Percentiles rank a stretch among this genome's conserved stretches.
Conservation (phyloP, 2,113 vertebrate genomes). For the Dolichallabes microphthalmus region DNA sequence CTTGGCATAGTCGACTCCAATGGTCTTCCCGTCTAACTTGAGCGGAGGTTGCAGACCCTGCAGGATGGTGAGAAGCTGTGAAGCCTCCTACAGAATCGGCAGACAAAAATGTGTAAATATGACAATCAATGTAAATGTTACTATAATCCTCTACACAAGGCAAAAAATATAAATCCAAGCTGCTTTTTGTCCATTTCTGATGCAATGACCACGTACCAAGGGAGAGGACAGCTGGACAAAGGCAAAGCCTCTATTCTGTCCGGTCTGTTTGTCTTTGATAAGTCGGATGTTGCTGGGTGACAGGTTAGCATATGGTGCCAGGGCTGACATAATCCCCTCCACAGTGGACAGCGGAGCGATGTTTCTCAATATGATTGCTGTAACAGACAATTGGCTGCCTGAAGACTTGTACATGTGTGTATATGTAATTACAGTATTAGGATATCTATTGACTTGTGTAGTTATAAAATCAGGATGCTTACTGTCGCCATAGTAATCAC, state of each 20-base stretch:
- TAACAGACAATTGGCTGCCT: neutral
- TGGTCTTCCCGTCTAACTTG: slow-evolving; percentile 97
- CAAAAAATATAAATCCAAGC: neutral
- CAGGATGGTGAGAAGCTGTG: slow-evolving; percentile 92
- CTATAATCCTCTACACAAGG: neutral
- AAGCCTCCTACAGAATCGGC: slow-evolving; percentile 82
- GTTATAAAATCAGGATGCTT: slow-evolving; percentile 63
- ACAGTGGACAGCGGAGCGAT: slow-evolving; percentile 90
- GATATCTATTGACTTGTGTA: too few relatives aligned
- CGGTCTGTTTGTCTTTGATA: slow-evolving; percentile 98
- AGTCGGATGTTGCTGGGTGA: slow-evolving; percentile 94
- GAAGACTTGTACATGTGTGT: neutral
- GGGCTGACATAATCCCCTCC: slow-evolving; percentile 89
- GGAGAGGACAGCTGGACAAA: slow-evolving; percentile 97
- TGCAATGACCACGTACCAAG: slow-evolving; percentile 75
- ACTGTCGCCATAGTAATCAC: slow-evolving; percentile 98
- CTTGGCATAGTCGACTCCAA: slow-evolving; percentile 97
- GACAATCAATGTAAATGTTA: neutral
- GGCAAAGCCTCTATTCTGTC: slow-evolving; percentile 95
- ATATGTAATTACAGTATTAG: neutral
- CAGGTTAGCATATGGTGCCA: slow-evolving; percentile 94
- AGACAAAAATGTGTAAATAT: neutral
- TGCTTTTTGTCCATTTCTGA: neutral
- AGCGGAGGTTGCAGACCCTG: slow-evolving; percentile 92
- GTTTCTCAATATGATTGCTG: slow-evolving; percentile 97